phyloP scores from a whole-genome alignment of 2,113 vertebrate genomes.

The Vanacampus margaritifer region DNA sequence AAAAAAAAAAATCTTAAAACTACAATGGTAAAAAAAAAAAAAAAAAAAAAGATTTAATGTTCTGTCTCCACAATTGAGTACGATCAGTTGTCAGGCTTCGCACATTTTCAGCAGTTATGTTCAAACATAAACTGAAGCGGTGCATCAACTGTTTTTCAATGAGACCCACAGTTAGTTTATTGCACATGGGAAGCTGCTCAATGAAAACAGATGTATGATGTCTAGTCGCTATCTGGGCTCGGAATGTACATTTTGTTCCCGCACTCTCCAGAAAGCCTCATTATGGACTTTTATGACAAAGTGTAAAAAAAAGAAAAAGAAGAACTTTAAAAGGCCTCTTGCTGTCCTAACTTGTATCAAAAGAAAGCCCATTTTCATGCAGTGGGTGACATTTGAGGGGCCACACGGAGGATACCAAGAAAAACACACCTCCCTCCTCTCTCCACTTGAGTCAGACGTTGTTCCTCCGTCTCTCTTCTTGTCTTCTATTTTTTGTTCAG shows the following conservation, averaged over 20 bases:
- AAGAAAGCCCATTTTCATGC: neutral
- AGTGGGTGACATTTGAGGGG: neutral
- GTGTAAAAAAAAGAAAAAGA: neutral
- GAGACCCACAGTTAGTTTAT: neutral
- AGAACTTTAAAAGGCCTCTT: neutral
- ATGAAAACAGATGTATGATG: neutral
- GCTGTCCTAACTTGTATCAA: neutral
- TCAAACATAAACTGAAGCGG: no score
- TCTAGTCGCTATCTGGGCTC: neutral
- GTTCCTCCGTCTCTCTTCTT: conserved; percentile 5
- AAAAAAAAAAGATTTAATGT: no score
- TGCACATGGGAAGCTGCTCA: neutral
- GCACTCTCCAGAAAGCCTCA: neutral
- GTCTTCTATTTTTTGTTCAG: neutral
- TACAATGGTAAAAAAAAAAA: no score
- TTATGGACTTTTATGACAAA: neutral
- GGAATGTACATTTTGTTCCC: conserved; percentile 4
- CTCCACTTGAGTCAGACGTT: neutral
- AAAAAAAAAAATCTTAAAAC: no score
- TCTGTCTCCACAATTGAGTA: no score
- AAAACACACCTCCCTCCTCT: conserved; percentile 7
- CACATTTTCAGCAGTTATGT: no score
- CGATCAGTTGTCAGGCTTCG: no score
- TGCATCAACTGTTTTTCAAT: no score
- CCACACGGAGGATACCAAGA: conserved; percentile 27